These are phyloP conservation scores for Anser brachyrhynchus DNA, from an alignment of 2,113 vertebrate genomes.

Conservation along the genomic window DNA sequence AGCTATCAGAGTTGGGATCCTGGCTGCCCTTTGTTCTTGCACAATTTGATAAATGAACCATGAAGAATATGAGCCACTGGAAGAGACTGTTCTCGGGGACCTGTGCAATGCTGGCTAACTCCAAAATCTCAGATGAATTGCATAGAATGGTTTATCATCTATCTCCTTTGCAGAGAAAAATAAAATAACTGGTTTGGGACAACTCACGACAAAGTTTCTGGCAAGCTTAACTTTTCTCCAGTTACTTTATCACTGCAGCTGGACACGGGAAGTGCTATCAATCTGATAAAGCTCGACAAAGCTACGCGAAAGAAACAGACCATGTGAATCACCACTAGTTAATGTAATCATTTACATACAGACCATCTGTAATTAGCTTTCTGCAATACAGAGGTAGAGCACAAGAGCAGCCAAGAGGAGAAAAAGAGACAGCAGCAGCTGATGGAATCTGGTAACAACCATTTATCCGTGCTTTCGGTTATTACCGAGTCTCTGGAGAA, in stretches of 20 bases:
- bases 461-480: not conserved
- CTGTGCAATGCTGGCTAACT: not conserved
- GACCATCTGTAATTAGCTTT: not conserved
- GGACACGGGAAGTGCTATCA: not conserved
- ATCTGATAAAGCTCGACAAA: not conserved
- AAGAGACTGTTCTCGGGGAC: not conserved
- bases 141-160: too few relatives aligned
- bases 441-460: not conserved
- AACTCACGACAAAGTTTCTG: not conserved
- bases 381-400: not conserved
- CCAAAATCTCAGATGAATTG: not conserved
- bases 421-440: not conserved
- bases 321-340: not conserved
- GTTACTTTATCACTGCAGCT: not conserved
- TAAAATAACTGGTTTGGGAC: not conserved
- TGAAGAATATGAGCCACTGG: not conserved
- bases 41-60: not conserved
- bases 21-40: not conserved
- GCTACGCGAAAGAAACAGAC: not conserved
- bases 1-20: not conserved
- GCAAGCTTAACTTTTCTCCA: not conserved
- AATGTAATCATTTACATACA: not conserved
- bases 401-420: not conserved
- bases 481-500: not conserved
- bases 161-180: not conserved